Base-by-base conservation (phyloP, 2,113 vertebrate genomes). In the Felis chaus region DNA sequence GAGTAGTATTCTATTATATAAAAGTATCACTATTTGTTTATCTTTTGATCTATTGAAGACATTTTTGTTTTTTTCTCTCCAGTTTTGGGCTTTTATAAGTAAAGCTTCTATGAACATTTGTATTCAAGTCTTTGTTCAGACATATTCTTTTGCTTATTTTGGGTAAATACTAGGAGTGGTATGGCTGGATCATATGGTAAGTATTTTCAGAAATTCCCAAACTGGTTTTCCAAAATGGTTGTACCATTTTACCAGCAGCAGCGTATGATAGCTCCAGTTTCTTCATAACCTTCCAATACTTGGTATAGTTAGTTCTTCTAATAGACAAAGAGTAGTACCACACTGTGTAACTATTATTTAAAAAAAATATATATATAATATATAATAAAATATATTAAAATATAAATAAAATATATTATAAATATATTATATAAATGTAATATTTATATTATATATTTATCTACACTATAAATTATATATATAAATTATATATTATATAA, bases 191-290 rank as follows among this genome's bases (percentile, higher is more conserved):
- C 18, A 71, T 57, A 45, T 29, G 50, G 39, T 29, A 68, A 66
- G 19, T 78, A 33, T 65, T 91, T 96, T 65, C 93, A 93, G 50
- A 97, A 69, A 86, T 10, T 93, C 15, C 4, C 29, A 88, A 76
- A 55, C 14, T 88, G 21, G 27, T 57, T 94, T 95, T 66, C 23
- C 82, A 50, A 73, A 84, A n/a, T 65, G 31, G 3, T 14, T 93
- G 11, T 91, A 91, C 18, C 69, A 92, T 84, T 78, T 79, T 95
- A 65, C 4, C 45, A 95, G 21, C 25, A 94, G 71, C 31, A 95
- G 4, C n/a, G 4, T 53, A 10, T 55, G 57, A 69, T 18, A 76
- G 39, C 39, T 78, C 25, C 41, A 29, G 16, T 39, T 89, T 14
- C 27, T 89, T 36, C 18, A 79, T 48, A 89, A 63, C 31, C 7